Evolutionary conservation across 2,797 vertebrate genomes (phyloP).

Genomic region (Protosalanx chinensis): DNA sequence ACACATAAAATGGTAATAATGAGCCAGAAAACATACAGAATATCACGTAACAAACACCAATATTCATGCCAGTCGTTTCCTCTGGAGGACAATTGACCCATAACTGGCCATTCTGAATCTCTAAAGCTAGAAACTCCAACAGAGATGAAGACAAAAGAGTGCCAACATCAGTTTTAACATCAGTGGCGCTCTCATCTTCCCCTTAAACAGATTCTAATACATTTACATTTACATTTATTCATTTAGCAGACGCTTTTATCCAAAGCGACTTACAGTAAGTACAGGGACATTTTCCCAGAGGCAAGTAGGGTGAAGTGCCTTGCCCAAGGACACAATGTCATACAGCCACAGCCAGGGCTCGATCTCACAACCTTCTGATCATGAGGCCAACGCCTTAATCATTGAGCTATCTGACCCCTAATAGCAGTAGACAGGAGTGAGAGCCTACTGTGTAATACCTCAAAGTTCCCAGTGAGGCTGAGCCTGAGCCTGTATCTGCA

Average conservation of each 20-base stretch:
- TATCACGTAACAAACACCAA: not conserved
- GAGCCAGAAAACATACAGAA: not conserved
- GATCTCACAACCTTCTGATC: too few relatives aligned
- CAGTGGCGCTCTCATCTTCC: not conserved
- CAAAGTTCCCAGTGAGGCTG: not conserved
- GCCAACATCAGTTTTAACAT: not conserved
- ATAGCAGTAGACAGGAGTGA: not conserved
- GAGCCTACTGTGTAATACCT: not conserved
- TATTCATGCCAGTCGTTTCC: not conserved
- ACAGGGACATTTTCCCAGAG: too few relatives aligned
- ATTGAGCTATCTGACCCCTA: too few relatives aligned
- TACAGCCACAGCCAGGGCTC: too few relatives aligned
- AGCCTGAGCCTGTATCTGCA: not conserved
- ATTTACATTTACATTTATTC: too few relatives aligned
- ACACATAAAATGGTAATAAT: not conserved
- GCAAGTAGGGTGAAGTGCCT: too few relatives aligned
- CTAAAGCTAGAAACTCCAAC: not conserved
- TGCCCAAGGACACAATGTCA: too few relatives aligned
- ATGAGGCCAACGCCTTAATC: too few relatives aligned
- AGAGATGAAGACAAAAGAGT: not conserved
- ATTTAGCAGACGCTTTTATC: too few relatives aligned
- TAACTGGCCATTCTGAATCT: constrained; percentile 3
- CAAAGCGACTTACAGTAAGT: too few relatives aligned
- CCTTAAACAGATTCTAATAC: not conserved
- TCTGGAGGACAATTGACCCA: not conserved